phyloP scores from a whole-genome alignment of 1,140 invertebrate species.

The Rhynchophorus ferrugineus region DNA sequence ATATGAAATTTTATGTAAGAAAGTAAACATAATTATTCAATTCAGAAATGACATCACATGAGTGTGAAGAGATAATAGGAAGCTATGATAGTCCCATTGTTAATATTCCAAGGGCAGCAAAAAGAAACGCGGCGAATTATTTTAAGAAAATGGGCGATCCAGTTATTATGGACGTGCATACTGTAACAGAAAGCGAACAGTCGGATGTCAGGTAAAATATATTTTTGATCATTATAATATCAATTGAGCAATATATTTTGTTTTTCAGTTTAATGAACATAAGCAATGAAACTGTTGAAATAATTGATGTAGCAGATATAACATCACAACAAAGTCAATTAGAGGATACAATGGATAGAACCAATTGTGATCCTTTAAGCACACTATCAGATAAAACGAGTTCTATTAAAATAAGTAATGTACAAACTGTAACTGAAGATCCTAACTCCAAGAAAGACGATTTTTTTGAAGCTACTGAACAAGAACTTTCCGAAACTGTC shows the following conservation, averaged over 20 bases:
- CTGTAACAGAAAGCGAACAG: constrained; percentile 4
- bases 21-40: constrained; percentile 3
- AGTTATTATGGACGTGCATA: constrained; percentile 26
- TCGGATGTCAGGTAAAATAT: constrained; percentile 3
- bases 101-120: constrained; percentile 14
- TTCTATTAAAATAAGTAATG: constrained; percentile 14
- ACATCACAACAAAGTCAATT: background rate
- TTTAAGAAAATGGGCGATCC: constrained; percentile 22
- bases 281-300: constrained; percentile 13
- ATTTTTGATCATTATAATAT: background rate
- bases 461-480: background rate
- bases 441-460: background rate
- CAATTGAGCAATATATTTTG: background rate
- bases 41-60: constrained; percentile 17
- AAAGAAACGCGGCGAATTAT: constrained; percentile 2
- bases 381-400: background rate
- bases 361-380: background rate
- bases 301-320: constrained; percentile 17
- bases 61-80: constrained; percentile 24
- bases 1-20: background rate
- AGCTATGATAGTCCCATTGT: constrained; percentile 28
- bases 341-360: constrained; percentile 2
- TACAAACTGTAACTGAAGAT: constrained; percentile 17
- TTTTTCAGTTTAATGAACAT: constrained; percentile 8
- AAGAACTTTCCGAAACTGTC: background rate